These are phyloP conservation scores for Cryptus viduatorius DNA, from an alignment of 2,888 invertebrate genomes.

Conservation along the genomic window DNA sequence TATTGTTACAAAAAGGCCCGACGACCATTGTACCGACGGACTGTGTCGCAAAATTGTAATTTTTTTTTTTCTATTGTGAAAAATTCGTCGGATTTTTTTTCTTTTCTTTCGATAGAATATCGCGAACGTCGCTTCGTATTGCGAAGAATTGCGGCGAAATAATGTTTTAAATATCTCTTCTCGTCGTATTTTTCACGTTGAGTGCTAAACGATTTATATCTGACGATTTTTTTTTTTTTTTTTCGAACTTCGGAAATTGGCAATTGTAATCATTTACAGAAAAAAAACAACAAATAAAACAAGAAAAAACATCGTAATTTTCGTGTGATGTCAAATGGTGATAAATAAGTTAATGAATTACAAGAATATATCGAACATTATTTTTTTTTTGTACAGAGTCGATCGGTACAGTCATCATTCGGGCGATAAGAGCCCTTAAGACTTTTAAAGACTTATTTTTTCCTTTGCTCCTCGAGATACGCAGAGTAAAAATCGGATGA, in stretches of 20 bases:
- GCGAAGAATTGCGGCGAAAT: background rate
- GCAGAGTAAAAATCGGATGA: constrained; percentile 45
- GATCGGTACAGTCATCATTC: constrained; percentile 75
- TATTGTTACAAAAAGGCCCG: constrained; percentile 70
- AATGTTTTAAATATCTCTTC: constrained; percentile 5
- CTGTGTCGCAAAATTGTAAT: constrained; percentile 57
- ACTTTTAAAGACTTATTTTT: constrained; percentile 68
- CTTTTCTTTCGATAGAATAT: background rate
- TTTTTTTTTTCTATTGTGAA: background rate
- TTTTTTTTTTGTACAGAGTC: constrained; percentile 73
- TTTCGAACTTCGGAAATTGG: background rate
- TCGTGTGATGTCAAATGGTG: constrained; percentile 23
- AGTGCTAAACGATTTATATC: background rate
- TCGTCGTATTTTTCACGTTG: background rate
- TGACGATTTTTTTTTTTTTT: constrained; percentile 1
- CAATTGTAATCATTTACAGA: background rate
- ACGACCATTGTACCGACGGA: constrained; percentile 76
- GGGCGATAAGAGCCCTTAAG: constrained; percentile 74
- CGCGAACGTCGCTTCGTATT: background rate
- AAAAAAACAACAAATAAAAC: background rate
- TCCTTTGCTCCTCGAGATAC: constrained; percentile 72
- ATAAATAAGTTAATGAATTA: constrained; percentile 68
- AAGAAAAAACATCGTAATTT: background rate
- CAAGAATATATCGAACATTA: constrained; percentile 61
- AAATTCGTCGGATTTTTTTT: constrained; percentile 7